Evolutionary conservation across 2,113 vertebrate species (phyloP).

Genomic region (Pica pica): DNA sequence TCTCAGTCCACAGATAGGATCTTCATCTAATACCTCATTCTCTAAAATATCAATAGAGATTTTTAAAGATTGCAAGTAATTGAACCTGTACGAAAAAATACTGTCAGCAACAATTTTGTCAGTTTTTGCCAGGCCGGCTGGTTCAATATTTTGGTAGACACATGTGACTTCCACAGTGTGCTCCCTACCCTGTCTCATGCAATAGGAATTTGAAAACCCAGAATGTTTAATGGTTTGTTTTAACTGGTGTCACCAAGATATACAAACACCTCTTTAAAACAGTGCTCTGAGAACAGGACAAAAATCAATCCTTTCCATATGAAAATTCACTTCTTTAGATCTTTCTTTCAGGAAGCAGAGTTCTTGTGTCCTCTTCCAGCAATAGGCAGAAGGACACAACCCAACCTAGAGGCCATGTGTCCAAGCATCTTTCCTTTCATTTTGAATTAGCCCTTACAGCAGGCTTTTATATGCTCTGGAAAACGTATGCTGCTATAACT

Average conservation of each 20-base stretch:
- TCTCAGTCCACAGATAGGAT: not conserved
- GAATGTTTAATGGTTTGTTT: not conserved
- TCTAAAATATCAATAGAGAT: not conserved
- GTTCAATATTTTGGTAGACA: not conserved
- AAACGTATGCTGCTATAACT: not conserved
- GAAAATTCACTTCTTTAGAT: not conserved
- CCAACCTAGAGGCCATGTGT: not conserved
- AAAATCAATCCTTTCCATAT: not conserved
- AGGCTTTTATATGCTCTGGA: not conserved
- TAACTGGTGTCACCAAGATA: not conserved
- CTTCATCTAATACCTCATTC: not conserved
- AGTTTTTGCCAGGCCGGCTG: not conserved
- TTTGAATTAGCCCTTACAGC: not conserved
- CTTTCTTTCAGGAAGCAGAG: not conserved
- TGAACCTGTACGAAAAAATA: not conserved
- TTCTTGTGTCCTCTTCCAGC: not conserved
- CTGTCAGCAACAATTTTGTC: not conserved
- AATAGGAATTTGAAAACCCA: not conserved
- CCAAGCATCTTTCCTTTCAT: not conserved
- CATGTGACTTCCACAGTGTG: not conserved
- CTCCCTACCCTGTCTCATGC: not conserved
- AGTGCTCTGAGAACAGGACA: not conserved
- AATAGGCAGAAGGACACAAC: not conserved
- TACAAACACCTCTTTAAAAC: slow-evolving; percentile 38
- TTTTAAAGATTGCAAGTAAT: not conserved